Evolutionary conservation across 2,888 invertebrate species (phyloP).

Genomic region (Cosmopolites sordidus): DNA sequence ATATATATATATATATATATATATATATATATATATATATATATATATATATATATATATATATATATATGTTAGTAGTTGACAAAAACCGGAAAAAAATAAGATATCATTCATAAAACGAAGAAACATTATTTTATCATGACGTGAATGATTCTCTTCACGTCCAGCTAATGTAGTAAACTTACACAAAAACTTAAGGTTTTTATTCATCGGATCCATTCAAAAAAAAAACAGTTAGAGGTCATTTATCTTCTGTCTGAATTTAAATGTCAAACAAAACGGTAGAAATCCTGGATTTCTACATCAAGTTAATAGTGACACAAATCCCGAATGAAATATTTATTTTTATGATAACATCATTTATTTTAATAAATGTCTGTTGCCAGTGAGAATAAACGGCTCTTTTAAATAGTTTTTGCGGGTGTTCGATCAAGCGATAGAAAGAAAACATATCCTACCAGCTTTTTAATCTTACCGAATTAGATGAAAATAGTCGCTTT

Average conservation of each 20-base stretch:
- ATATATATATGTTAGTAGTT: too few relatives aligned
- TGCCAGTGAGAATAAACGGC: neutral
- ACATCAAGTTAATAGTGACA: conserved; percentile 10
- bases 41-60: too few relatives aligned
- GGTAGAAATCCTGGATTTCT: conserved; percentile 11
- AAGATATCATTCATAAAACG: too few relatives aligned
- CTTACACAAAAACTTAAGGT: neutral
- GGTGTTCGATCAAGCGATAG: too few relatives aligned
- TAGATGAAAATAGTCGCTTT: too few relatives aligned
- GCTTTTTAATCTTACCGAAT: too few relatives aligned
- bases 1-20: too few relatives aligned
- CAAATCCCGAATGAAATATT: conserved; percentile 14
- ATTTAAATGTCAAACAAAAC: conserved; percentile 13
- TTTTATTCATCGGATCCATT: neutral
- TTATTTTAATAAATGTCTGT: conserved; percentile 14
- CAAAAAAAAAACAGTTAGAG: neutral
- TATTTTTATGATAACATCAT: conserved; percentile 13
- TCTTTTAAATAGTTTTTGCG: neutral
- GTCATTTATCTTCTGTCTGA: conserved; percentile 8
- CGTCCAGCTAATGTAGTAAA: neutral
- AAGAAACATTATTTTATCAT: too few relatives aligned
- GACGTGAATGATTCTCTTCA: too few relatives aligned
- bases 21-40: too few relatives aligned
- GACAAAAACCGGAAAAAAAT: too few relatives aligned
- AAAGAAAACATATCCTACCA: too few relatives aligned